Base-by-base conservation (phyloP, 1,140 invertebrate genomes). In the Drosophila bifasciata region DNA sequence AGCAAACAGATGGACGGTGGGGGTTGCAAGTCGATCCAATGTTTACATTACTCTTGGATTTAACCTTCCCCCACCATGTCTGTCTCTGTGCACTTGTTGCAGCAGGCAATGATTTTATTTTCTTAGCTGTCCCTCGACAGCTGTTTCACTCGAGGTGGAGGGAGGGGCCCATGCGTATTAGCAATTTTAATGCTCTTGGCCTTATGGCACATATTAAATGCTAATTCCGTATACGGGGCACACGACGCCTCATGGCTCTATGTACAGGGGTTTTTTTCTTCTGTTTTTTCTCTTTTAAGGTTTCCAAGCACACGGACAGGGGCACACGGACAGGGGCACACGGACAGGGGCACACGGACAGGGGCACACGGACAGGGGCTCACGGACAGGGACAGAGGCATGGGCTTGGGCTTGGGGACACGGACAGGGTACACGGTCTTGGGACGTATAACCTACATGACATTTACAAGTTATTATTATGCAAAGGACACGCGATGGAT, bases 401-500 rank as follows among this genome's bases (percentile, higher is more conserved):
- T n/a, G n/a, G n/a, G n/a, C n/a, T n/a, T n/a, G n/a, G n/a, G n/a
- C n/a, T n/a, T n/a, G n/a, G n/a, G n/a, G n/a, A 21, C 39, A 55
- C 28, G 58, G 56, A 71, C 49, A 61, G 21, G 43, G 19, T n/a
- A 17, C 21, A n/a, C 49, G 32, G 32, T 0, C 32, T 36, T 36
- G 11, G 9, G 11, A 21, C 39, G 16, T 28, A 40, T 63, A 66
- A 73, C 63, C 81, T 86, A 86, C 81, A 81, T 81, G 81, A 81
- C 81, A 86, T 77, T 80, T 85, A 85, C 81, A 85, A 86, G 81
- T 71, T 85, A 85, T 85, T 85, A 85, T 85, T 85, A 85, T 85
- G 81, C 81, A 85, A 85, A 85, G 81, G 81, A 85, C 77, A 86
- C 77, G 81, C 73, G 68, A n/a, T 44, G 52, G 60, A 49, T 77